phyloP scores from a whole-genome alignment of 2,888 invertebrate genomes.

The Papilio demoleus region DNA sequence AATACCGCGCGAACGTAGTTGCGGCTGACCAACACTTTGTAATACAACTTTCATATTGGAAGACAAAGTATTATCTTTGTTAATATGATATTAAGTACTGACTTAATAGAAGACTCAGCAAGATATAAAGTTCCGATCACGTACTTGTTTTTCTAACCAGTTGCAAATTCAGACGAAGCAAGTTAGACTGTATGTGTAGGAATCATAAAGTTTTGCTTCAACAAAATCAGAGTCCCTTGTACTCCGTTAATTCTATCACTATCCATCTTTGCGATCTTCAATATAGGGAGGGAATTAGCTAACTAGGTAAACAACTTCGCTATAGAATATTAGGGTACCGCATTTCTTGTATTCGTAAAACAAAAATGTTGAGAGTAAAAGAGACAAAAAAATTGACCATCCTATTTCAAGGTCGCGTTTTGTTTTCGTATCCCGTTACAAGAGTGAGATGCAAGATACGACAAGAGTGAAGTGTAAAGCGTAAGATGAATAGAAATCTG shows the following conservation, averaged over 20 bases:
- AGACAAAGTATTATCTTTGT: too few species aligned
- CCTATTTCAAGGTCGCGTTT: neutral
- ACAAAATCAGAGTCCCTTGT: conserved; percentile 30
- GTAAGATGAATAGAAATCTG: too few species aligned
- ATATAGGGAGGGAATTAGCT: conserved; percentile 11
- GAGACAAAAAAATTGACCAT: neutral
- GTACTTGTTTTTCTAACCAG: conserved; percentile 27
- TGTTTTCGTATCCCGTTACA: neutral
- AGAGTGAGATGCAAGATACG: neutral
- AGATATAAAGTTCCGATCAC: conserved; percentile 26
- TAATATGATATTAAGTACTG: neutral
- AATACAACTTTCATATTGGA: too few species aligned
- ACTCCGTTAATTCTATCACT: conserved; percentile 23
- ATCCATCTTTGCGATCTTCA: conserved; percentile 23
- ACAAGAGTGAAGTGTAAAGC: neutral
- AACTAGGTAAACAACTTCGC: conserved; percentile 22
- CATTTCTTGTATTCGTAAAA: neutral
- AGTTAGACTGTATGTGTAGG: conserved; percentile 15
- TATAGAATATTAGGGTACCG: neutral
- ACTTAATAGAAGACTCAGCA: conserved; percentile 2
- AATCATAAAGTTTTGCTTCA: conserved; percentile 31
- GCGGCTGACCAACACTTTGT: too few species aligned
- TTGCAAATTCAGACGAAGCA: conserved; percentile 24
- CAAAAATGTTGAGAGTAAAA: neutral
- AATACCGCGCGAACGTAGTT: too few species aligned